Base-by-base conservation (phyloP, 2,888 invertebrate genomes). In the Nycteola revayana region DNA sequence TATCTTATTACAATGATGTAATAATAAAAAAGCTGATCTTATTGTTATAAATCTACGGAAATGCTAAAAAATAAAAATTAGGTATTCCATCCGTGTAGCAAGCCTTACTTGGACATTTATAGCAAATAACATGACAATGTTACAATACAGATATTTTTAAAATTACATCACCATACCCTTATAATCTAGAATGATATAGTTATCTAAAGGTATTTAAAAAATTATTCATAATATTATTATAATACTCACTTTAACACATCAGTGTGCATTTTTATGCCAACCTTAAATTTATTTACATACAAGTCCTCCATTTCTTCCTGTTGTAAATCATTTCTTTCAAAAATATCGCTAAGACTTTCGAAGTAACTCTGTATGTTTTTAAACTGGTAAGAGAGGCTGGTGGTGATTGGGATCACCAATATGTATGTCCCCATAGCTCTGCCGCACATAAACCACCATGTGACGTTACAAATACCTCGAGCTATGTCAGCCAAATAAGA, bases 321-420 rank as follows among this genome's bases (percentile, higher is more conserved):
- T 10, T 36, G 44, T n/a, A 57, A 25, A 21, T 55, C 33, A 0
- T 49, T 17, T 6, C 30, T 44, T 2, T 57, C 42, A 32, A 79
- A 80, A 25, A 79, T 70, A 0, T 50, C 25, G 2, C 48, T 44
- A 0, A 81, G 62, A 5, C 46, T 58, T 10, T 40, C 30, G 47
- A 80, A 82, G 44, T 80, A 82, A 9, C 63, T 68, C 10, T 66
- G 59, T 11, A 81, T 29, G 36, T 72, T 72, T 28, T 53, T 64
- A 34, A 57, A 80, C 47, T 79, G 81, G 30, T 68, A 50, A 10
- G 69, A 65, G 2, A 69, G 52, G 23, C 53, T 45, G 0, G 61
- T 58, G 0, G 55, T 49, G 3, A 69, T 28, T 1, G 54, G 32
- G 1, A 69, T 49, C 14, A 72, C 47, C 8, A 68, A 33, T 17